Evolutionary conservation across 2,113 vertebrate genomes (phyloP), one percentile per base, ranked within the genome.

Genomic region (Glareola pratincola): DNA sequence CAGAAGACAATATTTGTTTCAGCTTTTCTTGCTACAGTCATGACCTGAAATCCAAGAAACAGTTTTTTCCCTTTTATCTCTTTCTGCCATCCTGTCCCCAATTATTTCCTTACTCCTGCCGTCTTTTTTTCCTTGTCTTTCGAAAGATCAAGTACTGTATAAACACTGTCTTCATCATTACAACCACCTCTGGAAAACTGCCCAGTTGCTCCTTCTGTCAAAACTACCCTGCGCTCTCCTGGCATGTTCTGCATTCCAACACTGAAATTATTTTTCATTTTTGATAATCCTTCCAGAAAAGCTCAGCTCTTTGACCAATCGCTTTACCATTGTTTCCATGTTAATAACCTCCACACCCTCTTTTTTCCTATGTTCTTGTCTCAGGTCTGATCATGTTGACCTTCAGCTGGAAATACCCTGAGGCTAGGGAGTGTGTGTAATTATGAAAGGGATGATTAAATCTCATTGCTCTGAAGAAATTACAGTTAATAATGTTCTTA

Each of bases 371-470:
- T 3, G 1, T 45, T 66, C 26, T 76, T 83, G 45, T 92, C 64
- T 90, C 82, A 73, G 75, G 83, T 82, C 71, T 0, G 9, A 29
- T 91, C 76, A 85, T 72, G 79, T 36, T 71, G 60, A 71, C 67
- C 51, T 85, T 56, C 54, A n/a, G 20, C 1, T 75, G 47, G 43
- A 94, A 92, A 78, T 21, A 9, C 60, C 84, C 62, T 10, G 7
- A 43, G 60, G 75, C 56, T 29, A 26, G 75, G 90, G 83, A 85
- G 74, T 71, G 34, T 26, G 10, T 50, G 71, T 43, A 43, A 78
- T 88, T 91, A 85, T 69, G 57, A 91, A 83, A 94, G 56, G 59
- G 50, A 75, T 68, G 26, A 95, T 66, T 92, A 91, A 63, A 79
- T 94, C 63, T 50, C 30, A 68, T 78, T 91, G 47, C 19, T 88